These are phyloP conservation scores for Sminthurides aquaticus DNA, from an alignment of 2,888 invertebrate genomes.

Conservation along the genomic window DNA sequence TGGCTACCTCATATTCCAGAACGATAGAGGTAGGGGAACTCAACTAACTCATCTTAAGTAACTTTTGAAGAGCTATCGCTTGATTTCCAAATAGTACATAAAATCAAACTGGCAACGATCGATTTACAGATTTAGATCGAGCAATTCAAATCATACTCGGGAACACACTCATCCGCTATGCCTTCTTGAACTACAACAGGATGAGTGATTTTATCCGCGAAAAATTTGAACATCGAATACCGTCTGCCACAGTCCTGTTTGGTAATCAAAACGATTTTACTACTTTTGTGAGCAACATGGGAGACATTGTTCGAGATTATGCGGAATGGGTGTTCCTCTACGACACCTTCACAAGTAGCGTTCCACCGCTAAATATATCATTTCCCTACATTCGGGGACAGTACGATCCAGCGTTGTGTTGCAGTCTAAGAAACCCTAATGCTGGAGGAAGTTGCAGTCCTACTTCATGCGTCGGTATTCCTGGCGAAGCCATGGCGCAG, in stretches of 20 bases:
- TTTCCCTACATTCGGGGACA: constrained; percentile 37
- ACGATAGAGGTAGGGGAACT: constrained; percentile 27
- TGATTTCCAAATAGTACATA: no score
- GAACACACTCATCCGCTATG: constrained; percentile 40
- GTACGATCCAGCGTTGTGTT: constrained; percentile 31
- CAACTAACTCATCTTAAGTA: background rate
- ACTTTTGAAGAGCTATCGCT: no score
- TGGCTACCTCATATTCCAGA: constrained; percentile 41
- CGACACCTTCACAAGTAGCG: constrained; percentile 26
- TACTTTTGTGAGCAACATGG: constrained; percentile 28
- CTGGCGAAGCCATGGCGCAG: constrained; percentile 28
- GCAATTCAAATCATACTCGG: constrained; percentile 40
- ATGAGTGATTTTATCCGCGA: constrained; percentile 35
- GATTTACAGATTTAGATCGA: constrained; percentile 32
- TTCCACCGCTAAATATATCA: constrained; percentile 28
- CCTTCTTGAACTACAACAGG: constrained; percentile 35
- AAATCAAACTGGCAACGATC: no score
- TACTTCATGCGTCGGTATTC: constrained; percentile 25
- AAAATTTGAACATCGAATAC: constrained; percentile 42
- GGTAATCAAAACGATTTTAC: constrained; percentile 32
- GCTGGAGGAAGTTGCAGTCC: constrained; percentile 22
- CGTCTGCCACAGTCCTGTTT: constrained; percentile 36
- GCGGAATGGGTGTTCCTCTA: constrained; percentile 42
- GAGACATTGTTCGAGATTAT: constrained; percentile 30
- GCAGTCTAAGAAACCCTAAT: constrained; percentile 26